phyloP scores from a whole-genome alignment of 2,113 vertebrate genomes.

The Bufo gargarizans region DNA sequence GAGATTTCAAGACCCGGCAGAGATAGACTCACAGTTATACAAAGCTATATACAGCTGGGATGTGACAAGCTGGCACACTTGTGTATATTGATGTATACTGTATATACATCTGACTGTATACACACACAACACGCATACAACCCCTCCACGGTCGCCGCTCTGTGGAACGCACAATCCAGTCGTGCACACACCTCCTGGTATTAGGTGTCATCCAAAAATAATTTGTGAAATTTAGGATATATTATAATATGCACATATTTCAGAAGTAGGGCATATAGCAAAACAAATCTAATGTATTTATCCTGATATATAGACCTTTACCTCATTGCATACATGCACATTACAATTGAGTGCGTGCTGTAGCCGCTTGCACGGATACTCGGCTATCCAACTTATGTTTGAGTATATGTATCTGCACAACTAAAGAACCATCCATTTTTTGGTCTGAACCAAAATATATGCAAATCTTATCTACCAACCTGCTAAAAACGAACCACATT shows the following conservation, averaged over 20 bases:
- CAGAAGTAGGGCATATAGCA: neutral
- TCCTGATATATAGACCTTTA: slow-evolving; percentile 9
- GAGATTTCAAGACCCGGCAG: neutral
- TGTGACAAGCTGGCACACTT: slow-evolving; percentile 7
- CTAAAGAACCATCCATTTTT: neutral
- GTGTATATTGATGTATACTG: neutral
- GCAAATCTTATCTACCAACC: neutral
- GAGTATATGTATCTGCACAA: neutral
- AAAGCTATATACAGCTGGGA: slow-evolving; percentile 48
- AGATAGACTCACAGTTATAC: slow-evolving; percentile 30
- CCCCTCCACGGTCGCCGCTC: neutral
- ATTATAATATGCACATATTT: slow-evolving; percentile 6
- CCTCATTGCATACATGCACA: neutral
- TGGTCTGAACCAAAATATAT: neutral
- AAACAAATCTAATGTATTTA: slow-evolving; percentile 1
- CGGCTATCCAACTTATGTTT: neutral
- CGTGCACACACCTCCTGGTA: slow-evolving; percentile 22
- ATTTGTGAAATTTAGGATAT: neutral
- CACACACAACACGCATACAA: slow-evolving; percentile 10
- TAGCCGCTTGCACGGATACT: neutral
- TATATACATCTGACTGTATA: neutral
- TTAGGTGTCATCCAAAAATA: slow-evolving; percentile 8
- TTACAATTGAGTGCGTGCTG: neutral
- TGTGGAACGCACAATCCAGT: slow-evolving; percentile 1
- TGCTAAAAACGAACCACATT: neutral